Evolutionary conservation across 2,113 vertebrate genomes (phyloP), one percentile per base, ranked within the genome.

Genomic region (Sus scrofa): DNA sequence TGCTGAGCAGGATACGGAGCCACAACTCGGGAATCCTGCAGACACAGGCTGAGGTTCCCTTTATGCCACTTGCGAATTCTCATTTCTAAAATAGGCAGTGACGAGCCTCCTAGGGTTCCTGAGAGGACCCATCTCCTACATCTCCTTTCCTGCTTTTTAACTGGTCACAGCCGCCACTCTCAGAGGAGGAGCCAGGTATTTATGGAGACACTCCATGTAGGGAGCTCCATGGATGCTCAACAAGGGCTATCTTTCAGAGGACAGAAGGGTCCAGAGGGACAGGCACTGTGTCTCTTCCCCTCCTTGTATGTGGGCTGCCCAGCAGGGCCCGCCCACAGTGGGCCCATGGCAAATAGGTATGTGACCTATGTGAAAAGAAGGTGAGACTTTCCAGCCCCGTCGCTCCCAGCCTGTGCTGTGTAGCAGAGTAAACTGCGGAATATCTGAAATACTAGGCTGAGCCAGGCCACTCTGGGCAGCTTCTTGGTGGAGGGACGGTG

Each of bases 271-370:
- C 58, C 81, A 18, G 58, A 27, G 20, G 19, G 87, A 18, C 50
- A 75, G 56, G 8, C n/a, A 8, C 7, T 7, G 10, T 24, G 14
- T 50, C 50, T 56, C 11, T 20, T 22, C 27, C 54, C 11, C 9
- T n/a, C 37, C 44, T 13, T 44, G 4, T 6, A 62, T 11, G 50
- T 34, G 19, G 0, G 0, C 20, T 13, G n/a, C 27, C 20, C 30
- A 12, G 50, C 34, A 2, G n/a, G n/a, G n/a, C n/a, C n/a, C n/a
- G n/a, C n/a, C 26, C 26, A 44, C 3, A 26, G 24, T 15, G 39
- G 44, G 8, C 22, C 67, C 27, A 34, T 65, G 1, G 19, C 22
- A 50, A 91, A 15, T 13, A n/a, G 3, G 5, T 54, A 63, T 52
- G 27, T 14, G 20, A 54, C 56, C 20, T 8, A 14, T 1, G 12